A percentile compares a stretch with the other conserved stretches of the same genome.
Evolutionary conservation across 2,888 invertebrate species (phyloP).

Genomic region (Sphaerophoria rueppellii): DNA sequence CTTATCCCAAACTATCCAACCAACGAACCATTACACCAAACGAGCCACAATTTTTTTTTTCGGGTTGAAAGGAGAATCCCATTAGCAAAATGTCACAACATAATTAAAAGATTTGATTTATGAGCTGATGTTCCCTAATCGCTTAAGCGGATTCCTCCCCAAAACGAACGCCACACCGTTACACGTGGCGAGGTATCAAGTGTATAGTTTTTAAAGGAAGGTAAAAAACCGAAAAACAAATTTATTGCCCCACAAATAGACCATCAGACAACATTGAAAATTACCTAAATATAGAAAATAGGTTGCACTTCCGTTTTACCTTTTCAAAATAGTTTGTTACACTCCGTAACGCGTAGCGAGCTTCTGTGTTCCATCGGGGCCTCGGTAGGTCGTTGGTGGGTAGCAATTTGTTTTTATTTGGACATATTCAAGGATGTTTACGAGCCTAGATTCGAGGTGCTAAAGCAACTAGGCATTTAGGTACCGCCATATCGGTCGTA

Average conservation of each 20-base stretch:
- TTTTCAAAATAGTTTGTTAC: slow-evolving; percentile 51
- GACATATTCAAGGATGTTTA: slow-evolving; percentile 46
- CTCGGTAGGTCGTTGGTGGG: slow-evolving; percentile 38
- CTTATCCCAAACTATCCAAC: background rate
- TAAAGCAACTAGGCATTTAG: slow-evolving; percentile 52
- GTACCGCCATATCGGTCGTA: background rate
- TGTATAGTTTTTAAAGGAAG: background rate
- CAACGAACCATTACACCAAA: background rate
- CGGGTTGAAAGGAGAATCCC: slow-evolving; percentile 44
- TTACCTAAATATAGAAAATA: slow-evolving; percentile 58
- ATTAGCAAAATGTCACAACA: slow-evolving; percentile 50
- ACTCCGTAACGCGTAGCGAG: slow-evolving; percentile 1
- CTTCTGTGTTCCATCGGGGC: no score
- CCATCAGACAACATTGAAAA: slow-evolving; percentile 25
- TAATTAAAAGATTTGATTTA: slow-evolving; percentile 56
- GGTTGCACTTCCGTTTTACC: slow-evolving; percentile 63
- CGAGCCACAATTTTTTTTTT: background rate
- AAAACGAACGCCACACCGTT: background rate
- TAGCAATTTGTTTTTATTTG: slow-evolving; percentile 60
- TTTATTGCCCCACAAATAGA: slow-evolving; percentile 43
- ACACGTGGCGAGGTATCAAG: no score
- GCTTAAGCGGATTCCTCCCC: slow-evolving; percentile 27
- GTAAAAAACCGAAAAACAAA: background rate
- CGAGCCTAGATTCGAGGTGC: slow-evolving; percentile 38
- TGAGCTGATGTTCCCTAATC: slow-evolving; percentile 33